phyloP scores from a whole-genome alignment of 2,113 vertebrate genomes.

The Pampusana beccarii region DNA sequence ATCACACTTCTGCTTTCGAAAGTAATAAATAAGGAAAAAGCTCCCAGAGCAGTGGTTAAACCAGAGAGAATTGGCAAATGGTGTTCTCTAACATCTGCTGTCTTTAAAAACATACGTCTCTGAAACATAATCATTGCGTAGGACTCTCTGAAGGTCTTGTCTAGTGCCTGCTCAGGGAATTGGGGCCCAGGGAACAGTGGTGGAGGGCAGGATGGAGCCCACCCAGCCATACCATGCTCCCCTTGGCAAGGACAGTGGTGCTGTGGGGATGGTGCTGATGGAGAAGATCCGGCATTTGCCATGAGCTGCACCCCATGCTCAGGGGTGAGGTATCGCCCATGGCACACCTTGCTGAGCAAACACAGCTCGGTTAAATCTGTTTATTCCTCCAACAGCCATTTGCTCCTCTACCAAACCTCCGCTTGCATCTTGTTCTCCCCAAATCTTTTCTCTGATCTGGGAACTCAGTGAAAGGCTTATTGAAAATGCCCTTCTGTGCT shows the following conservation, averaged over 20 bases:
- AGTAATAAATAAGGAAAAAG: conserved; percentile 10
- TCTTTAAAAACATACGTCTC: conserved; percentile 30
- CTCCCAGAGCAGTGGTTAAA: conserved; percentile 47
- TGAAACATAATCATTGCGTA: background rate
- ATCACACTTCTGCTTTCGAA: background rate
- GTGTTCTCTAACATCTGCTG: conserved; percentile 14
- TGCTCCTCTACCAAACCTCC: background rate
- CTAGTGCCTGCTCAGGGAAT: background rate
- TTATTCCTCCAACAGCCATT: background rate
- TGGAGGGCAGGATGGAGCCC: background rate
- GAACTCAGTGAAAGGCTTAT: background rate
- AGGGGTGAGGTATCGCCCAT: background rate
- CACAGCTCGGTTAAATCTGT: background rate
- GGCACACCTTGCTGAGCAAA: background rate
- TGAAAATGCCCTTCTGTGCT: background rate
- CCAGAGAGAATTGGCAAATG: conserved; percentile 13
- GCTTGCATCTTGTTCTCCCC: background rate
- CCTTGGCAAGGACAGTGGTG: background rate
- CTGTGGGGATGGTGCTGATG: accelerated
- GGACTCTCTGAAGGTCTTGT: background rate
- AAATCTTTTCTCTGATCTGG: background rate
- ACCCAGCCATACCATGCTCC: background rate
- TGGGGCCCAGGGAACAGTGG: accelerated
- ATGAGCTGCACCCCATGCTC: accelerated
- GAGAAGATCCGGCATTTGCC: background rate